phyloP scores from a whole-genome alignment of 2,888 invertebrate genomes.

The Bombylius major region DNA sequence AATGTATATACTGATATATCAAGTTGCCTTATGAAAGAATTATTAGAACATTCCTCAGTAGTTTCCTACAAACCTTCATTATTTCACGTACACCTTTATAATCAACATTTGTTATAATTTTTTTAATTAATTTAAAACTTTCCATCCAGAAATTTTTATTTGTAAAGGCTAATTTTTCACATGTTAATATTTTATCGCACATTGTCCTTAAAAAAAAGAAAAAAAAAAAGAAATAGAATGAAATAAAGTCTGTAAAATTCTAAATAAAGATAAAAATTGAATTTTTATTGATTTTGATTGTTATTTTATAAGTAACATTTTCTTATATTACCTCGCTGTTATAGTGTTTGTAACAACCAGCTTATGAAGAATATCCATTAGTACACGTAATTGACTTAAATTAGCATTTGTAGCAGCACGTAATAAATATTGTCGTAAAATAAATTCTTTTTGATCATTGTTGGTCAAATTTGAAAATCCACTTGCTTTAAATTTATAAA shows the following conservation, averaged over 20 bases:
- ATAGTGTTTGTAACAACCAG: conserved; percentile 60
- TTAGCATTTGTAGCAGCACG: conserved; percentile 62
- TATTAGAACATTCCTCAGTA: neutral
- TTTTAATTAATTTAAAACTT: conserved; percentile 70
- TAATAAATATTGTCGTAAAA: conserved; percentile 60
- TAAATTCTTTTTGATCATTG: conserved; percentile 63
- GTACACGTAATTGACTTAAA: conserved; percentile 58
- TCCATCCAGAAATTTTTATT: conserved; percentile 83
- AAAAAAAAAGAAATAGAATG: neutral
- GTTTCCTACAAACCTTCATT: conserved; percentile 52
- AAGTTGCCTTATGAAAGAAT: neutral
- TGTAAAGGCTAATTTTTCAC: conserved; percentile 68
- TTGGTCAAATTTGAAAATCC: conserved; percentile 50
- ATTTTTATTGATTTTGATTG: neutral
- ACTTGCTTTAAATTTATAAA: conserved; percentile 30
- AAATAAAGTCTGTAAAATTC: no score
- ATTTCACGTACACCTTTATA: conserved; percentile 91
- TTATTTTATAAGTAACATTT: neutral
- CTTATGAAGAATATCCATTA: conserved; percentile 62
- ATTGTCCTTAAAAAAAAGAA: conserved; percentile 46
- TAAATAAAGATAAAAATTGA: conserved; percentile 1
- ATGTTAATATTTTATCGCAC: conserved; percentile 73
- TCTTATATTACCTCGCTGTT: conserved; percentile 51
- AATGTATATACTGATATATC: no score
- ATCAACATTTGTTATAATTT: conserved; percentile 81